Percentiles rank a stretch among this genome's conserved stretches.
These are phyloP conservation scores for Anser brachyrhynchus DNA, from an alignment of 2,113 vertebrate genomes.

Conservation along the genomic window DNA sequence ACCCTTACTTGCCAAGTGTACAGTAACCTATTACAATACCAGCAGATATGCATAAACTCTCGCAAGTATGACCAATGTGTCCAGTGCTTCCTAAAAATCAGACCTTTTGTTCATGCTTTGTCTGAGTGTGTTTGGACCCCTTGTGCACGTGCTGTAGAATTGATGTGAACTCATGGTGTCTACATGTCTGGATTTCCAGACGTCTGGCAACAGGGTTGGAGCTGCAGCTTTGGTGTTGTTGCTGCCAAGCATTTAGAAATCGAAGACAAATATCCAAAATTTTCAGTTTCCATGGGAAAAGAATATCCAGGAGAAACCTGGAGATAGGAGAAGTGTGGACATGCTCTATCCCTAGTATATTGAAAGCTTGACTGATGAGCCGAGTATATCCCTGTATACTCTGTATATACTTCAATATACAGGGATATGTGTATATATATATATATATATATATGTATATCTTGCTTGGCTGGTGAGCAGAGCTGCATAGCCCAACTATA, in stretches of 20 bases:
- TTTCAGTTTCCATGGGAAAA: background rate
- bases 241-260: background rate
- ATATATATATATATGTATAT: too few relatives aligned
- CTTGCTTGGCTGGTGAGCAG: background rate
- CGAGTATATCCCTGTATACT: background rate
- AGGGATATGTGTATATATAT: too few relatives aligned
- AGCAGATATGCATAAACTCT: background rate
- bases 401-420: too few relatives aligned
- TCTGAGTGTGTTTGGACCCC: background rate
- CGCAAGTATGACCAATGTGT: background rate
- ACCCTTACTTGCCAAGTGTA: background rate
- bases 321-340: background rate
- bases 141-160: background rate
- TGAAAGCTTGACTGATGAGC: background rate
- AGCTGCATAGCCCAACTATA: background rate
- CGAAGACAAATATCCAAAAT: background rate
- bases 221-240: background rate
- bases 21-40: background rate
- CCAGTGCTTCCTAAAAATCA: background rate
- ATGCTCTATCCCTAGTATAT: background rate
- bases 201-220: background rate
- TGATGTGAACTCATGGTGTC: background rate
- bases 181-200: background rate
- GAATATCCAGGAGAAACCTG: background rate
- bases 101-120: background rate